A percentile compares a stretch with the other conserved stretches of the same genome.
Evolutionary conservation across 2,888 invertebrate species (phyloP).

Genomic region (Sturmia bella): DNA sequence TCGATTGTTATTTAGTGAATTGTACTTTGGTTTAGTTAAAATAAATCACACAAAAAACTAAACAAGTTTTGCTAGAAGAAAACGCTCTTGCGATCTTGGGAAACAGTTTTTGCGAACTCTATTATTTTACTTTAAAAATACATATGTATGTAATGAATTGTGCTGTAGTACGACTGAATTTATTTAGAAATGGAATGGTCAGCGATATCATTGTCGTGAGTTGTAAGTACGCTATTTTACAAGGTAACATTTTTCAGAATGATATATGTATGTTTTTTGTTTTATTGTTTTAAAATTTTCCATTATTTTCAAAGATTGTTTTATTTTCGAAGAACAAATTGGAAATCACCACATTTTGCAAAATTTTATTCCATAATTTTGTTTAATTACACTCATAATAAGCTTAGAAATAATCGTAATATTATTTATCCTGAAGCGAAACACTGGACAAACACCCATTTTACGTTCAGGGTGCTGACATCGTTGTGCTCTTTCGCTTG

Average conservation of each 20-base stretch:
- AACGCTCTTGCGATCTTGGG: conserved; percentile 3
- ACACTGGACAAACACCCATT: conserved; percentile 18
- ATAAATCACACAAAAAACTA: not conserved
- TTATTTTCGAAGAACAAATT: not conserved
- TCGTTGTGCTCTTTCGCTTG: conserved; percentile 15
- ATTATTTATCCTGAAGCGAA: conserved; percentile 1
- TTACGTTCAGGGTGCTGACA: conserved; percentile 44
- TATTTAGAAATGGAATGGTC: no score
- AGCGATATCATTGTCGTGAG: no score
- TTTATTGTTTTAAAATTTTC: not conserved
- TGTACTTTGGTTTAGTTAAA: conserved; percentile 27
- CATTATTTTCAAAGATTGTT: not conserved
- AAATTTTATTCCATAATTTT: conserved; percentile 5
- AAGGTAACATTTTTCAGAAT: no score
- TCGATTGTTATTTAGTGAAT: conserved; percentile 33
- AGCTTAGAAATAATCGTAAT: not conserved
- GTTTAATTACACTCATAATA: conserved; percentile 5
- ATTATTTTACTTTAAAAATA: not conserved
- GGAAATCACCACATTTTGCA: not conserved
- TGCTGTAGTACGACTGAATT: no score
- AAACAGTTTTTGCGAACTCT: not conserved
- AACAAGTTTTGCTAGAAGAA: not conserved
- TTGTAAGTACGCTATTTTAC: no score
- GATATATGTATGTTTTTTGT: no score
- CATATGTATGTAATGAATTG: no score